Conservation (phyloP, 2,797 vertebrate species). For the Buceros bicornis region DNA sequence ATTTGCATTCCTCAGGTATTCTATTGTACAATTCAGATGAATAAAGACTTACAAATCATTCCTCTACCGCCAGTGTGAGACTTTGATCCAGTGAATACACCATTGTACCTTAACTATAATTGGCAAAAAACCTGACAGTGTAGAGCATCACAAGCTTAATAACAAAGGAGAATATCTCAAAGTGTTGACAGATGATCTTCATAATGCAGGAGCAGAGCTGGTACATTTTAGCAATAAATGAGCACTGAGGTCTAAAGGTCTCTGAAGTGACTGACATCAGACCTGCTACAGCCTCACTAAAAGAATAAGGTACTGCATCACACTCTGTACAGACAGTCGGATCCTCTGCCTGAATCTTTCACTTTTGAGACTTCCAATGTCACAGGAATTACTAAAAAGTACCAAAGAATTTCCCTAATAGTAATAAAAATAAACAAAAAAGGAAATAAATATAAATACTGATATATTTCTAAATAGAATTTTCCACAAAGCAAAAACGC, state of each 20-base stretch:
- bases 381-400: constrained; percentile 66
- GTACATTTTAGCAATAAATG: constrained; percentile 94
- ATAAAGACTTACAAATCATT: constrained; percentile 99
- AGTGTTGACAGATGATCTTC: constrained; percentile 99
- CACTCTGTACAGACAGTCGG: constrained; percentile 80
- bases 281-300: constrained; percentile 89
- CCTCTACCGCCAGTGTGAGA: constrained; percentile 95
- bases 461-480: neutral
- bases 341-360: constrained; percentile 75
- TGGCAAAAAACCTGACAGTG: constrained; percentile 99
- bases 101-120: constrained; percentile 99
- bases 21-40: constrained; percentile 93
- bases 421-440: constrained; percentile 18
- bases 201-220: constrained; percentile 95
- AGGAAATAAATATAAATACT: neutral
- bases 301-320: constrained; percentile 80
- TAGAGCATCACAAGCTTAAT: constrained; percentile 94
- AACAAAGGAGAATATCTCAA: constrained; percentile 97
- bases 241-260: constrained; percentile 94
- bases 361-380: constrained; percentile 79
- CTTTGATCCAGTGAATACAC: constrained; percentile 99
- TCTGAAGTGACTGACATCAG: constrained; percentile 96
- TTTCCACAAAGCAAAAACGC: neutral
- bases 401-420: constrained; percentile 55
- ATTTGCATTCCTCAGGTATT: constrained; percentile 99